phyloP scores from a whole-genome alignment of 2,888 invertebrate species.

The Rosalia funebris region DNA sequence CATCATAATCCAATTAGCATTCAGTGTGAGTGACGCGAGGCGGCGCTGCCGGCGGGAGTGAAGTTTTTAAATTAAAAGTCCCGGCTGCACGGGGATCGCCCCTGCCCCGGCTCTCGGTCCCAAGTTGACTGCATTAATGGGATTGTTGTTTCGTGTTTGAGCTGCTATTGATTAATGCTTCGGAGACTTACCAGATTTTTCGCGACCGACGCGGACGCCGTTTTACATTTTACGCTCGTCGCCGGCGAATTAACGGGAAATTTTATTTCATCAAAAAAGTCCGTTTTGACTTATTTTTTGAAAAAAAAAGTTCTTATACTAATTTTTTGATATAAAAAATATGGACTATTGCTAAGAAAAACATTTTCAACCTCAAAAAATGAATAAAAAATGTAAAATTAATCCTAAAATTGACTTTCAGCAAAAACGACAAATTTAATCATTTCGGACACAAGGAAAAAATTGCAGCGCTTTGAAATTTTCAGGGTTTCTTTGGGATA shows the following conservation, averaged over 20 bases:
- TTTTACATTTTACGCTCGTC: conserved; percentile 20
- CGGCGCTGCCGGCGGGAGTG: conserved; percentile 46
- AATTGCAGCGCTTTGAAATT: too few relatives aligned
- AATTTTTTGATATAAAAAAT: too few relatives aligned
- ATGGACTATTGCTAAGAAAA: too few relatives aligned
- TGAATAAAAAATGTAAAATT: too few relatives aligned
- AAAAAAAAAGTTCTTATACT: too few relatives aligned
- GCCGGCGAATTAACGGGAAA: conserved; percentile 6
- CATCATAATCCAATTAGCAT: conserved; percentile 63
- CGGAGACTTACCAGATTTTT: conserved; percentile 34
- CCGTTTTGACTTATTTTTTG: too few relatives aligned
- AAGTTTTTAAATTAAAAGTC: conserved; percentile 61
- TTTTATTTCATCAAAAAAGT: too few relatives aligned
- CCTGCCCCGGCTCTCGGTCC: conserved; percentile 17
- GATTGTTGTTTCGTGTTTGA: conserved; percentile 56
- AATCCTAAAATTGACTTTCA: too few relatives aligned
- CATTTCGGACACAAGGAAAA: too few relatives aligned
- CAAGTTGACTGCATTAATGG: conserved; percentile 52
- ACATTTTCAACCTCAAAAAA: too few relatives aligned
- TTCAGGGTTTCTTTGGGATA: too few relatives aligned
- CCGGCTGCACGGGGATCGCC: conserved; percentile 37
- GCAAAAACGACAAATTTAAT: too few relatives aligned
- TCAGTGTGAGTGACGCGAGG: conserved; percentile 57
- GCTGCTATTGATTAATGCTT: conserved; percentile 47
- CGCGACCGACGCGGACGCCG: conserved; percentile 13